A percentile compares a stretch with the other conserved stretches of the same genome.
Conservation (phyloP, 2,888 invertebrate species). For the Drosophila rellima region DNA sequence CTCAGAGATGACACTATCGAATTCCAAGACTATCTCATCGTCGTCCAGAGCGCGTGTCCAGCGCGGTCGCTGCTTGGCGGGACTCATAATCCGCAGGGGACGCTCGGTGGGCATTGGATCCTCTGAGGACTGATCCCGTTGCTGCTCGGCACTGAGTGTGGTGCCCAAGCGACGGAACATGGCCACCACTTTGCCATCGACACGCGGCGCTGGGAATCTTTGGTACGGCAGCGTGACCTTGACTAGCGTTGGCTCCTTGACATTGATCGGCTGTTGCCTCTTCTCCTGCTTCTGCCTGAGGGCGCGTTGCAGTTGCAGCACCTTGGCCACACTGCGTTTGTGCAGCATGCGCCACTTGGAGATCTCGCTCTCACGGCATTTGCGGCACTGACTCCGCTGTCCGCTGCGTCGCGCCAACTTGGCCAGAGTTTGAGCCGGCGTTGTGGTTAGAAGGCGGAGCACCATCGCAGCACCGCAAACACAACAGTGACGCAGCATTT, state of each 20-base stretch:
- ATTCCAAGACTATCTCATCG: slow-evolving; percentile 84
- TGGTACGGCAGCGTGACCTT: slow-evolving; percentile 51
- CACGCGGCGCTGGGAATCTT: slow-evolving; percentile 74
- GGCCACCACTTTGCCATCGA: slow-evolving; percentile 84
- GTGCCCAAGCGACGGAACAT: slow-evolving; percentile 84
- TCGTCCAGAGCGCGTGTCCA: slow-evolving; percentile 80
- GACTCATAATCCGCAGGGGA: slow-evolving; percentile 81
- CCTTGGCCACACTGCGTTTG: slow-evolving; percentile 61
- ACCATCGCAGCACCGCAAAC: slow-evolving; percentile 67
- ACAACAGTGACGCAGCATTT: slow-evolving; percentile 69
- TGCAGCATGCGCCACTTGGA: slow-evolving; percentile 67
- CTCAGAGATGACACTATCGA: slow-evolving; percentile 85
- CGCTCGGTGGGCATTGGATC: slow-evolving; percentile 12
- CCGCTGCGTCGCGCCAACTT: slow-evolving; percentile 32
- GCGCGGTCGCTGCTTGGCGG: slow-evolving; percentile 77
- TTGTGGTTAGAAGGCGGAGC: slow-evolving; percentile 43
- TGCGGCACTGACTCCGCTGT: slow-evolving; percentile 66
- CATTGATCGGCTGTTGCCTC: not conserved
- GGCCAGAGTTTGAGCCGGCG: slow-evolving; percentile 25
- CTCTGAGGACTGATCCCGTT: not conserved
- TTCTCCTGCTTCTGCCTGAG: slow-evolving; percentile 15
- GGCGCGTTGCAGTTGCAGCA: slow-evolving; percentile 43
- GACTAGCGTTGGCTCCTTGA: slow-evolving; percentile 40
- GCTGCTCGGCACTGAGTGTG: slow-evolving; percentile 76
- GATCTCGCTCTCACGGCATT: slow-evolving; percentile 65